A percentile compares a stretch with the other conserved stretches of the same genome.
These are phyloP conservation scores for Porites evermanni DNA, from an alignment of 92 coral and sea anemone species.

Conservation along the genomic window DNA sequence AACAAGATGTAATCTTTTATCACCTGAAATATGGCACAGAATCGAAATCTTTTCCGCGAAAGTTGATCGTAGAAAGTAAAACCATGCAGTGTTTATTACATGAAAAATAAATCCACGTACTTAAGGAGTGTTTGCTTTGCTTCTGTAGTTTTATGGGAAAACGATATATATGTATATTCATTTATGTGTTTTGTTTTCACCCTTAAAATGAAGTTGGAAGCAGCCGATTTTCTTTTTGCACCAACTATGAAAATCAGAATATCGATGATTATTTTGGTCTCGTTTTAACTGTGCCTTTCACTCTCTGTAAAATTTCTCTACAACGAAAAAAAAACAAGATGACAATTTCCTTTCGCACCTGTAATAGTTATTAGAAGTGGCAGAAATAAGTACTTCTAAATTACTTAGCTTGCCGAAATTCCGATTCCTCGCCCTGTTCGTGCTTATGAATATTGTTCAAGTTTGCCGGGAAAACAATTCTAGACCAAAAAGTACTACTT, in stretches of 20 bases:
- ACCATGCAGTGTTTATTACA: background rate
- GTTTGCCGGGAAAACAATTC: background rate
- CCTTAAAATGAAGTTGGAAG: background rate
- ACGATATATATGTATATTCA: background rate
- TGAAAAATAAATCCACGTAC: conserved; percentile 3
- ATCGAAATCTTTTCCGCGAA: conserved; percentile 5
- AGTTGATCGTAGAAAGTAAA: background rate
- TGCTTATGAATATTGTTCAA: background rate
- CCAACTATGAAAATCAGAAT: background rate
- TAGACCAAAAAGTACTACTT: background rate
- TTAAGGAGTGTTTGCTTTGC: conserved; percentile 29
- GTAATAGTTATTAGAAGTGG: background rate
- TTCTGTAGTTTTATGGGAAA: background rate
- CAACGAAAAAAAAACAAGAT: background rate
- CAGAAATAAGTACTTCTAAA: background rate
- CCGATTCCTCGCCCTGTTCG: too few species aligned
- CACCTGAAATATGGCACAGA: background rate
- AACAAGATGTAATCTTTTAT: conserved; percentile 2
- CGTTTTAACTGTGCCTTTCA: conserved; percentile 15
- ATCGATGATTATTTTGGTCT: background rate
- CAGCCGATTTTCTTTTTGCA: background rate
- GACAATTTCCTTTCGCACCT: conserved; percentile 9
- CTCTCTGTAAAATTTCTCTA: background rate
- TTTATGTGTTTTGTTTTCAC: background rate
- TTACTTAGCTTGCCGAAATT: background rate